Conservation (phyloP, 2,113 vertebrate species). For the Camelus bactrianus region DNA sequence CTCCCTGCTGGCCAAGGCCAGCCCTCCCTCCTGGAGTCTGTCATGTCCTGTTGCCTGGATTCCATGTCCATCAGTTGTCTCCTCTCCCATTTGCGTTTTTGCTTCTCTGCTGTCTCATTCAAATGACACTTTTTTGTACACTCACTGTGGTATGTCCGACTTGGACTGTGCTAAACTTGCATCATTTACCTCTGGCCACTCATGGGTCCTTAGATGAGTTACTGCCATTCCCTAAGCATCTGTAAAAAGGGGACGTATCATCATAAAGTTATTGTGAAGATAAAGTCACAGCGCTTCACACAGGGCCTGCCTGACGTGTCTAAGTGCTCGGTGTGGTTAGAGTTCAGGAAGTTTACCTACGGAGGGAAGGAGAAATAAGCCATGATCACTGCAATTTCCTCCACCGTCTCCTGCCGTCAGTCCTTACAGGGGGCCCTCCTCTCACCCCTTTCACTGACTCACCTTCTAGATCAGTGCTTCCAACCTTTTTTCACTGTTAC, state of each 20-base stretch:
- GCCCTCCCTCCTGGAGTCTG: not conserved
- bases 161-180: not conserved
- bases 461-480: not conserved
- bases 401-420: not conserved
- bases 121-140: not conserved
- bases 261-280: not conserved
- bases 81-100: not conserved
- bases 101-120: not conserved
- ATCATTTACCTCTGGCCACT: not conserved
- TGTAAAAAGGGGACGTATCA: not conserved
- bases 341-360: not conserved
- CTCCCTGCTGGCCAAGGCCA: not conserved
- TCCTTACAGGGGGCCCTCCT: no score
- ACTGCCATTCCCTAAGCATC: not conserved
- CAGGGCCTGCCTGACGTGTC: not conserved
- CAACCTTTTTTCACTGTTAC: not conserved
- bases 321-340: not conserved
- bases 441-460: not conserved
- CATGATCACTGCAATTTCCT: not conserved
- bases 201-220: not conserved
- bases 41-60: not conserved
- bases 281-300: not conserved
- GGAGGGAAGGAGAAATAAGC: not conserved
- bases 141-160: not conserved
- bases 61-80: not conserved